Evolutionary conservation across 2,888 invertebrate species (phyloP).

Genomic region (Diaperis boleti): DNA sequence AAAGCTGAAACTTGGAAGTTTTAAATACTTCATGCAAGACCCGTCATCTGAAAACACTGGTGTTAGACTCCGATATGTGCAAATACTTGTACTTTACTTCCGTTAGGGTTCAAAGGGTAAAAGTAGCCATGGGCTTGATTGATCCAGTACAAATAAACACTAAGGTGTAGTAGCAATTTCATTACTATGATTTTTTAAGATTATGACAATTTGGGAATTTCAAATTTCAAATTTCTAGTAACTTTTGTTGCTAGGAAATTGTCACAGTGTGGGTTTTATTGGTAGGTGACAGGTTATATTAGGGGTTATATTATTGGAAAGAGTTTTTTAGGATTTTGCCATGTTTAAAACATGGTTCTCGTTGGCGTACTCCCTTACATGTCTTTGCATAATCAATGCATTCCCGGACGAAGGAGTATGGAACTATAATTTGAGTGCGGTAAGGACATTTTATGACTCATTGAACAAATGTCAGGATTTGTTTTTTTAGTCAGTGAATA

Average conservation of each 20-base stretch:
- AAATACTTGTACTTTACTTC: no score
- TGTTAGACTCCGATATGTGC: no score
- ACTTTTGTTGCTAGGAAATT: constrained; percentile 22
- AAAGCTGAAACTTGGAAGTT: not conserved
- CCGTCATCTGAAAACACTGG: constrained; percentile 12
- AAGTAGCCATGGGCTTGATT: not conserved
- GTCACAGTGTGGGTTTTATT: constrained; percentile 14
- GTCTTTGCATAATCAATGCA: constrained; percentile 27
- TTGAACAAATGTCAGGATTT: constrained; percentile 15
- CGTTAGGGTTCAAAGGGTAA: no score
- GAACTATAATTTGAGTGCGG: constrained; percentile 70
- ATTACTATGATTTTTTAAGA: constrained; percentile 22
- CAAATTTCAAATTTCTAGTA: constrained; percentile 20
- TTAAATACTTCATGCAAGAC: constrained; percentile 6
- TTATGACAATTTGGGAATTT: not conserved
- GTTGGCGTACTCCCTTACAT: constrained; percentile 2
- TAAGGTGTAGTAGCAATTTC: not conserved
- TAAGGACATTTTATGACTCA: constrained; percentile 45
- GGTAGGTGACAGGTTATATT: constrained; percentile 30
- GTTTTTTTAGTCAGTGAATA: constrained; percentile 66
- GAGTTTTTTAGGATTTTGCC: constrained; percentile 22
- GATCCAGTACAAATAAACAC: not conserved
- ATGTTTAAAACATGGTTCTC: constrained; percentile 34
- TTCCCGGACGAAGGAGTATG: constrained; percentile 77
- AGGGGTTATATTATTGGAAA: constrained; percentile 27